Evolutionary conservation across 2,113 vertebrate species (phyloP).

Genomic region (Leptosomus discolor): DNA sequence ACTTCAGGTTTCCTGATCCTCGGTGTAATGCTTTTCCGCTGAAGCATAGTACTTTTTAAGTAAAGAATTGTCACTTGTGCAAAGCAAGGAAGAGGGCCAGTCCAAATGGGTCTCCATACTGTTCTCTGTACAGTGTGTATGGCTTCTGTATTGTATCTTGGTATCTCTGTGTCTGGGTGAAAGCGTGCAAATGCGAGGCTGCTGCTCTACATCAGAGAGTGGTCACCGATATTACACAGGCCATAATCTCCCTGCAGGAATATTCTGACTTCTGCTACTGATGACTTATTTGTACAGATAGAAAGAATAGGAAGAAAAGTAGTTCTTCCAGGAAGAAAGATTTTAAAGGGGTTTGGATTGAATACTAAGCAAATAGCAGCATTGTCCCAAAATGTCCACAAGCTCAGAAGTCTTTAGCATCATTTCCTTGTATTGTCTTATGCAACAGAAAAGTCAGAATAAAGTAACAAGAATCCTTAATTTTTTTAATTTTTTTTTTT

Average conservation of each 20-base stretch:
- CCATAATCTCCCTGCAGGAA: not conserved
- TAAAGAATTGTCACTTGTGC: not conserved
- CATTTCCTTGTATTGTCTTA: not conserved
- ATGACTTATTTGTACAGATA: not conserved
- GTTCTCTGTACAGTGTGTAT: not conserved
- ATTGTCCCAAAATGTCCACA: not conserved
- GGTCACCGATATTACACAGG: not conserved
- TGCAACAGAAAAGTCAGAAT: not conserved
- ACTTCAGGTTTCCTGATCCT: not conserved
- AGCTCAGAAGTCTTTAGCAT: not conserved
- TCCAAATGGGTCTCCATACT: not conserved
- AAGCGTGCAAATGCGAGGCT: not conserved
- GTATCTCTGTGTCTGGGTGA: not conserved
- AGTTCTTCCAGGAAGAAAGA: not conserved
- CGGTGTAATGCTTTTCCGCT: not conserved
- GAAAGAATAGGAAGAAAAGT: not conserved
- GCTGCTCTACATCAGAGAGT: not conserved
- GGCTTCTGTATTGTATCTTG: not conserved
- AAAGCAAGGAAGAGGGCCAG: not conserved
- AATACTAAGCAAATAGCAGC: not conserved
- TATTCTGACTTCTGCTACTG: not conserved
- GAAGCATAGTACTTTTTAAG: not conserved
- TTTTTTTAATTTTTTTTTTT: not conserved
- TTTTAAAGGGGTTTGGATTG: not conserved
- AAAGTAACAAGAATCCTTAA: not conserved